Conservation (phyloP, 1,140 invertebrate species). For the Pomacea maculata region DNA sequence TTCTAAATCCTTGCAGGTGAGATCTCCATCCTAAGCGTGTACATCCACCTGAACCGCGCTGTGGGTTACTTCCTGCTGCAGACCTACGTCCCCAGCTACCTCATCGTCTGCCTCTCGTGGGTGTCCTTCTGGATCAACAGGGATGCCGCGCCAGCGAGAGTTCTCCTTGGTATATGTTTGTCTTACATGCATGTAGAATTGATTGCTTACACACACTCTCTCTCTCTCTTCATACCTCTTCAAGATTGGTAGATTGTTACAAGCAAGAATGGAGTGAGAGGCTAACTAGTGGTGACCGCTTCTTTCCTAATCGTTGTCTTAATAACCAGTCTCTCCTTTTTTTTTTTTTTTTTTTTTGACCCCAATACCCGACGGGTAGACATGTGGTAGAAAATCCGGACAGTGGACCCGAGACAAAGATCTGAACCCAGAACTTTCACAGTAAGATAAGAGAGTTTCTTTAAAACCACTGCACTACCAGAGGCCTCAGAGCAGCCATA, state of each 20-base stretch:
- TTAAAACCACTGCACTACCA: no score
- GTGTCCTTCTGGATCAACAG: conserved; percentile 91
- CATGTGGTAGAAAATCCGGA: not conserved
- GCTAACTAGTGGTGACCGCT: no score
- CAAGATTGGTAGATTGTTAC: no score
- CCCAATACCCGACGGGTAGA: not conserved
- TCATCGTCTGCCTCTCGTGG: conserved; percentile 95
- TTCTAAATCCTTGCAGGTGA: conserved; percentile 5
- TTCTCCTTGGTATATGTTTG: conserved; percentile 69
- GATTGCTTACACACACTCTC: not conserved
- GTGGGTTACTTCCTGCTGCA: conserved; percentile 93
- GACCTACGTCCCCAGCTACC: conserved; percentile 92
- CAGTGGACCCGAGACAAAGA: no score
- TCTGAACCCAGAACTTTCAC: not conserved
- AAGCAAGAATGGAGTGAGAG: no score
- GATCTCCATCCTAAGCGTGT: conserved; percentile 79
- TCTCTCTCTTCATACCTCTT: not conserved
- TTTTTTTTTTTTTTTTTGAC: not conserved
- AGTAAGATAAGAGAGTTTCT: no score
- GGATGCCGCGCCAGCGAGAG: conserved; percentile 72
- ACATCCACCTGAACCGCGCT: conserved; percentile 88
- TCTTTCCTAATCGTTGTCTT: no score
- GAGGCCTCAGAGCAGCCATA: no score
- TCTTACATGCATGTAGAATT: not conserved
- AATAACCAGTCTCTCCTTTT: no score